Evolutionary conservation across 2,113 vertebrate genomes (phyloP).

Genomic region (Pionites leucogaster): DNA sequence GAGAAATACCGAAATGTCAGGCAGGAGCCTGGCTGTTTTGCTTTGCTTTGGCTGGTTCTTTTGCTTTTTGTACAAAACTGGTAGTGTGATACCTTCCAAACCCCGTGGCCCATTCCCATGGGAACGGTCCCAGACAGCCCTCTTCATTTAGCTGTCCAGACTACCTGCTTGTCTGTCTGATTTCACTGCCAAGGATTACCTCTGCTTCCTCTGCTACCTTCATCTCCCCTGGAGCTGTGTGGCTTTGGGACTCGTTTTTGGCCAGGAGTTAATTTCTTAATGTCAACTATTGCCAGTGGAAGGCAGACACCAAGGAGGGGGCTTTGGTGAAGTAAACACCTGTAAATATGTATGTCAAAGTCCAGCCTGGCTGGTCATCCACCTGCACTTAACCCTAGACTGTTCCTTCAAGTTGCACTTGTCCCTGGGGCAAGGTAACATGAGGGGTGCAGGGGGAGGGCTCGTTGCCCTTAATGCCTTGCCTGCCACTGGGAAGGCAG

Average conservation of each 20-base stretch:
- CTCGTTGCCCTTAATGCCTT: background rate
- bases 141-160: background rate
- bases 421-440: background rate
- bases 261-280: background rate
- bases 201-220: no score
- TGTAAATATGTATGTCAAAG: background rate
- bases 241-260: background rate
- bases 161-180: background rate
- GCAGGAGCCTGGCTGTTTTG: background rate
- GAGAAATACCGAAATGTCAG: background rate
- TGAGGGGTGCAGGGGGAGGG: background rate
- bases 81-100: background rate
- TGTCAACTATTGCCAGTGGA: background rate
- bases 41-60: background rate
- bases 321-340: background rate
- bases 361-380: background rate
- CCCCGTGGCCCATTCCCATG: background rate
- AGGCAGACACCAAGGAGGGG: background rate
- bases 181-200: background rate
- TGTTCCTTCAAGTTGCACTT: fast-evolving
- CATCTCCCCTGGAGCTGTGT: background rate
- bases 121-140: background rate
- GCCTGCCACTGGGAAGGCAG: background rate
- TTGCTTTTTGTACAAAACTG: background rate
- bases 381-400: background rate